A percentile compares a stretch with the other conserved stretches of the same genome.
phyloP scores from a whole-genome alignment of 2,888 invertebrate genomes.

The Parnassius mnemosyne region DNA sequence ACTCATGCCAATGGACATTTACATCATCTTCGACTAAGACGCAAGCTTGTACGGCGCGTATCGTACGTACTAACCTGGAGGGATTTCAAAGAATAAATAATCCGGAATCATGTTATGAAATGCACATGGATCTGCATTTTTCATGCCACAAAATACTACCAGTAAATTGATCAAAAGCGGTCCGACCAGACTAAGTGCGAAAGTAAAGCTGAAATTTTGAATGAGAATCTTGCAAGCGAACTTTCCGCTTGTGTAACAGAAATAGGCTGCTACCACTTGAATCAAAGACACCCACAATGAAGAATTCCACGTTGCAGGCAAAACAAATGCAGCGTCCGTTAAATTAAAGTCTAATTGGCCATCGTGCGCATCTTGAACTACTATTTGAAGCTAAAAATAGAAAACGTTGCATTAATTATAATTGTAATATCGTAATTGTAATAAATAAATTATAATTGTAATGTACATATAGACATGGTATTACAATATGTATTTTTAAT shows the following conservation, averaged over 20 bases:
- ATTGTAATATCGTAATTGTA: not conserved
- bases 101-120: conserved; percentile 85
- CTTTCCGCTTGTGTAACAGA: conserved; percentile 85
- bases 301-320: conserved; percentile 56
- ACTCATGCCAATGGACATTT: too few relatives aligned
- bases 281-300: conserved; percentile 83
- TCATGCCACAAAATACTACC: conserved; percentile 83
- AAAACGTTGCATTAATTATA: not conserved
- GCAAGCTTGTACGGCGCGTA: too few relatives aligned
- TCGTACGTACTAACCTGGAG: conserved; percentile 70
- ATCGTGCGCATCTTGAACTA: conserved; percentile 55
- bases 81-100: conserved; percentile 92
- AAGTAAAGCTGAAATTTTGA: conserved; percentile 92
- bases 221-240: conserved; percentile 94
- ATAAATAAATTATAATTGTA: not conserved
- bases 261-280: conserved; percentile 84
- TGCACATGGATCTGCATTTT: conserved; percentile 84
- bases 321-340: conserved; percentile 49
- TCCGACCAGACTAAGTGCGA: conserved; percentile 88
- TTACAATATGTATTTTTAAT: conserved; percentile 7
- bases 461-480: not conserved
- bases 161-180: conserved; percentile 87
- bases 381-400: conserved; percentile 66
- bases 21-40: too few relatives aligned
- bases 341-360: conserved; percentile 59